Evolutionary conservation across 37 sponge, comb jelly and placozoan species (phyloP), one percentile per base, ranked within the genome.

Genomic region (Spongia lamella): DNA sequence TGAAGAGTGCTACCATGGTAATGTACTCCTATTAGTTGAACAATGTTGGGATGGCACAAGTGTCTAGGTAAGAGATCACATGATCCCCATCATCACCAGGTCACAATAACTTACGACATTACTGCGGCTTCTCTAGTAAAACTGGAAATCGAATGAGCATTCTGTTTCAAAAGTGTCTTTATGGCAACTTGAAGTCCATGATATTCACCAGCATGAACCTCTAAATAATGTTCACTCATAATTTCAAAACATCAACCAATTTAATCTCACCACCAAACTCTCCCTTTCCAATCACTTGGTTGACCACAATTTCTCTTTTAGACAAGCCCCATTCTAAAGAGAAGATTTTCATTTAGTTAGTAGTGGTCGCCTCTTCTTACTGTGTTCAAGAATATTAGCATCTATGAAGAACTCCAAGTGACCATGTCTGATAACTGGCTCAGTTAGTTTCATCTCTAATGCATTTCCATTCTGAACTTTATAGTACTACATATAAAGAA

Each of bases 211-310:
- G 79, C 64, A 63, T 75, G 68, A 15, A 97, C 94, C 60, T 88
- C 97, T 91, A 49, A 22, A 70, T 4, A 54, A 20, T 20, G 39
- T 6, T 9, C 25, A 21, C 51, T 7, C 5, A 50, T 7, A 43
- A 21, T 15, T 51, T 7, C 6, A 14, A 49, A 56, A 13, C 20
- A n/a, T 25, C 9, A 30, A 72, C 53, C 53, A 55, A 39, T 7
- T 21, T 21, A 69, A 35, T 27, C 66, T 7, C 32, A 91, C 92
- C 87, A 63, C 97, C 94, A 83, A 93, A 97, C 70, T 93, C 94
- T 70, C 97, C 97, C 55, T 71, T 64, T 1, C 94, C 97, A 6
- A 97, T 34, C 3, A 50, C 51, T 56, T 87, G 68, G 16, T 72
- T 73, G 27, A 86, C n/a, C 37, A 73, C 77, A 40, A 97, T 47